phyloP scores from a whole-genome alignment of 2,113 vertebrate species.

The Oreamnos americanus region DNA sequence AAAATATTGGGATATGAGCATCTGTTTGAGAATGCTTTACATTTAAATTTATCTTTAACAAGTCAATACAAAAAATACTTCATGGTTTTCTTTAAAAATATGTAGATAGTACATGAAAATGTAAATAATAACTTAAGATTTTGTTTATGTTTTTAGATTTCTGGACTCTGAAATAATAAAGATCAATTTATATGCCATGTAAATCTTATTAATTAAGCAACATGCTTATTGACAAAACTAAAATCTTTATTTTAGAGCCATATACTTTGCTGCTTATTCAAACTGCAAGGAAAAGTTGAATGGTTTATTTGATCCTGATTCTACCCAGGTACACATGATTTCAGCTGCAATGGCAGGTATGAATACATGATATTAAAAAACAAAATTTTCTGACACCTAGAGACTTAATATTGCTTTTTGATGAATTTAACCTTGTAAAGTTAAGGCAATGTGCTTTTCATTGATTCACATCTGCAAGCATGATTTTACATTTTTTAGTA shows the following conservation, averaged over 20 bases:
- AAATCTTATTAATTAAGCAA: not conserved
- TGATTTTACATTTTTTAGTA: constrained; percentile 25
- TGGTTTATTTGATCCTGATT: constrained; percentile 90
- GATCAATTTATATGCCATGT: constrained; percentile 12
- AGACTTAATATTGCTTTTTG: constrained; percentile 21
- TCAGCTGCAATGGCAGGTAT: constrained; percentile 98
- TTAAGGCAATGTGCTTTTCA: constrained; percentile 36
- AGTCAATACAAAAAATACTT: constrained; percentile 49
- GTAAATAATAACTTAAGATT: not conserved
- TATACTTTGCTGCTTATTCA: constrained; percentile 99
- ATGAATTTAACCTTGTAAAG: constrained; percentile 39
- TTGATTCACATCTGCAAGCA: constrained; percentile 18
- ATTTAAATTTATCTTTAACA: constrained; percentile 52
- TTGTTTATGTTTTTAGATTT: not conserved
- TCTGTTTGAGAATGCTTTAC: constrained; percentile 72
- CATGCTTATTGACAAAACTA: constrained; percentile 38
- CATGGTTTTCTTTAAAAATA: constrained; percentile 46
- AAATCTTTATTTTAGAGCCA: constrained; percentile 87
- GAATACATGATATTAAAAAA: constrained; percentile 74
- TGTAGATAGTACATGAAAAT: constrained; percentile 55
- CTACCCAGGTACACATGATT: constrained; percentile 95
- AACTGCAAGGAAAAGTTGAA: constrained; percentile 95
- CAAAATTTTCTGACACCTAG: constrained; percentile 29
- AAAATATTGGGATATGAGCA: constrained; percentile 30
- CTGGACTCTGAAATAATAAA: constrained; percentile 20